Percentiles rank a stretch among this genome's conserved stretches.
Conservation (phyloP, 2,888 invertebrate genomes). For the Xestia xanthographa region DNA sequence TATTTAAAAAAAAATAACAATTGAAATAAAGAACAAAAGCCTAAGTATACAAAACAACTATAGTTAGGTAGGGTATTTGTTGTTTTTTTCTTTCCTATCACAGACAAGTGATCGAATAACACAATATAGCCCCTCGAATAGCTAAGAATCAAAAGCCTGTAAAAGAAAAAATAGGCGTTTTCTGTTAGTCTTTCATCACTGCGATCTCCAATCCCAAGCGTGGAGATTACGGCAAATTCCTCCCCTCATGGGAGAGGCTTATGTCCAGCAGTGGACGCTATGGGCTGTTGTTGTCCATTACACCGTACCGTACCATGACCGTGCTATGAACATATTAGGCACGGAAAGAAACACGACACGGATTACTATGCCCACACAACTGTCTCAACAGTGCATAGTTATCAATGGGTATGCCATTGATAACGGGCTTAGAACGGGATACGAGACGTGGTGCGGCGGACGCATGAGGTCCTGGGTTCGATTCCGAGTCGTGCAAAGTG, state of each 20-base stretch:
- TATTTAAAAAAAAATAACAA: slow-evolving; percentile 14
- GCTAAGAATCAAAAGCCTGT: background rate
- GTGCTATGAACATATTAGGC: background rate
- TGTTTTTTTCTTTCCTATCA: background rate
- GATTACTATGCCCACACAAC: background rate
- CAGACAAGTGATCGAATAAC: background rate
- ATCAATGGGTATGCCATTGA: too few species aligned
- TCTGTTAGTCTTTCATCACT: too few species aligned
- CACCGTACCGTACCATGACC: background rate
- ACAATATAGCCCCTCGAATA: background rate
- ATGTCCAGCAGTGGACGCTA: too few species aligned
- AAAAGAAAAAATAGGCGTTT: background rate
- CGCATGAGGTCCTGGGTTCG: too few species aligned
- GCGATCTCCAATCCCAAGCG: too few species aligned
- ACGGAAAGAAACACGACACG: background rate
- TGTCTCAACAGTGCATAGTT: background rate
- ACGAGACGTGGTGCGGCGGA: too few species aligned
- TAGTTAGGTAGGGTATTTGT: background rate
- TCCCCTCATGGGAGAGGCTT: too few species aligned
- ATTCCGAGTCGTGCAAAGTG: too few species aligned
- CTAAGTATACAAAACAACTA: background rate
- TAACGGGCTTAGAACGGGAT: background rate
- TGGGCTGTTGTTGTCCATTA: too few species aligned
- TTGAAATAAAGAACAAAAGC: background rate
- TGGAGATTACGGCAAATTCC: too few species aligned